These are phyloP conservation scores for Parapsyche elsis DNA, from an alignment of 1,140 invertebrate genomes.

Conservation along the genomic window DNA sequence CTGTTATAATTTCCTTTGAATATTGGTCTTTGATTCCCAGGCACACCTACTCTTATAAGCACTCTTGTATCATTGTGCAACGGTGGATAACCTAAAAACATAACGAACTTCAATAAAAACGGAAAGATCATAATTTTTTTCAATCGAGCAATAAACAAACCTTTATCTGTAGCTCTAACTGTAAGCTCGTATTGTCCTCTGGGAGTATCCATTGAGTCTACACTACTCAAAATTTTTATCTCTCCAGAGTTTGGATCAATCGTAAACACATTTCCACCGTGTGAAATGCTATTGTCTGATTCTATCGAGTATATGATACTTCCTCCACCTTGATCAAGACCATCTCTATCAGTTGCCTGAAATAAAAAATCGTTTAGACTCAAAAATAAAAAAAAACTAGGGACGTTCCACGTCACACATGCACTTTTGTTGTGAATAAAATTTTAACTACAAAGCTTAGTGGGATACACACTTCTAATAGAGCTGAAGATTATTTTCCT, in stretches of 20 bases:
- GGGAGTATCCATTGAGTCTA: constrained; percentile 77
- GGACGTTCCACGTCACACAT: no score
- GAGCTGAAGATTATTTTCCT: background rate
- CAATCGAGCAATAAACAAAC: constrained; percentile 58
- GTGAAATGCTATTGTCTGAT: constrained; percentile 75
- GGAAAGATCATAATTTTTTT: background rate
- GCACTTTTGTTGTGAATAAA: no score
- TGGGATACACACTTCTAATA: no score
- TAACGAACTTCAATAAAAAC: background rate
- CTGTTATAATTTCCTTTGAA: constrained; percentile 78
- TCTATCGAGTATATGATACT: constrained; percentile 74
- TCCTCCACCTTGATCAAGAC: constrained; percentile 75
- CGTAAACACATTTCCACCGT: constrained; percentile 67
- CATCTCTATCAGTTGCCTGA: constrained; percentile 77
- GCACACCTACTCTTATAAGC: constrained; percentile 77
- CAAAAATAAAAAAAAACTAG: constrained; percentile 10
- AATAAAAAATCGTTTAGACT: background rate
- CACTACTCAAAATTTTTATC: constrained; percentile 72
- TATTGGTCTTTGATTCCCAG: constrained; percentile 80
- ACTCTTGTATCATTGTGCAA: constrained; percentile 74
- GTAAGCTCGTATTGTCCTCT: constrained; percentile 78
- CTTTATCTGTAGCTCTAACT: constrained; percentile 78
- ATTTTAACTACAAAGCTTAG: no score
- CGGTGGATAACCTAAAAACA: constrained; percentile 68
- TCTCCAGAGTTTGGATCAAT: constrained; percentile 78